Percentiles rank a stretch among this genome's conserved stretches.
Evolutionary conservation across 2,888 invertebrate species (phyloP).

Genomic region (Invenusta paracnida): DNA sequence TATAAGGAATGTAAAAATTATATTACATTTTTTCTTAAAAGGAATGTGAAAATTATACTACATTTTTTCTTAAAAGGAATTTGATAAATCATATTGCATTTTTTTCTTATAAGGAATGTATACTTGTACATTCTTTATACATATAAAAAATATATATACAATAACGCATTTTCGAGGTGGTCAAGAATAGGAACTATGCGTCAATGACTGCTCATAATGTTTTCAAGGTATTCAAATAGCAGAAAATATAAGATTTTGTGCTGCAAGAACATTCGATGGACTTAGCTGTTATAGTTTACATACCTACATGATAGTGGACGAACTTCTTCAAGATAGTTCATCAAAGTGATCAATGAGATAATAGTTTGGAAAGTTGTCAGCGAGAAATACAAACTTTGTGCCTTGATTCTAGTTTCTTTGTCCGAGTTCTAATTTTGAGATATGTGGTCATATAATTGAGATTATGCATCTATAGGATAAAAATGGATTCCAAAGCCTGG

Average conservation of each 20-base stretch:
- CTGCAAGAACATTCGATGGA: neutral
- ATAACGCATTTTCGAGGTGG: too few species aligned
- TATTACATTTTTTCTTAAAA: too few species aligned
- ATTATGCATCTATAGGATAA: neutral
- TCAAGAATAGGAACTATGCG: too few species aligned
- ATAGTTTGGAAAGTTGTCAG: neutral
- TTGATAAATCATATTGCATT: too few species aligned
- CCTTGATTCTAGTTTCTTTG: neutral
- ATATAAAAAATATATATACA: too few species aligned
- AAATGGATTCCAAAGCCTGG: neutral
- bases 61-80: too few species aligned
- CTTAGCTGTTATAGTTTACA: neutral
- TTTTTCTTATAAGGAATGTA: too few species aligned
- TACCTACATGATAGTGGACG: neutral
- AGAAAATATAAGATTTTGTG: neutral
- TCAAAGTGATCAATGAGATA: neutral
- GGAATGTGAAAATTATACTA: too few species aligned
- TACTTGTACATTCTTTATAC: too few species aligned
- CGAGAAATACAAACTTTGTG: neutral
- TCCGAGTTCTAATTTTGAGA: neutral
- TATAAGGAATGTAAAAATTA: too few species aligned
- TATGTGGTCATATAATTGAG: neutral
- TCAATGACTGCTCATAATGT: neutral
- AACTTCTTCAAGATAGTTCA: neutral
- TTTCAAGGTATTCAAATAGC: neutral